Evolutionary conservation across 2,888 invertebrate species (phyloP).

Genomic region (Nipponacmea schrenckii): DNA sequence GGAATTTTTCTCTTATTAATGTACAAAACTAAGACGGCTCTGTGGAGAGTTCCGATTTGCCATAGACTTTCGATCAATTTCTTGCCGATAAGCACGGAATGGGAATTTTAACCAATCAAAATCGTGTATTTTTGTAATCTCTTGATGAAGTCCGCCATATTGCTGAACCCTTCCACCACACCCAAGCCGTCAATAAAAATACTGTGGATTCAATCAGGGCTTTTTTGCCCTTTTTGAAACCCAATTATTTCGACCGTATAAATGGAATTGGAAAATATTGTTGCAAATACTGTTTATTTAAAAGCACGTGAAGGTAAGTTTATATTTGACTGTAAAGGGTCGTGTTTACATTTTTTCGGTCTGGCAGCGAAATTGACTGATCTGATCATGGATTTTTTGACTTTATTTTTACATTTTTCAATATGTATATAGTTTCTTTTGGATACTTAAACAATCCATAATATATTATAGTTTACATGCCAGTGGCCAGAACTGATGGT

Average conservation of each 20-base stretch:
- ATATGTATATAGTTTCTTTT: no score
- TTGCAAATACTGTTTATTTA: constrained; percentile 68
- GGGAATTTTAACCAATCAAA: constrained; percentile 48
- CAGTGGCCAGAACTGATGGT: no score
- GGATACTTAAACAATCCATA: no score
- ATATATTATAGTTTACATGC: no score
- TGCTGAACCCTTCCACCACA: constrained; percentile 55
- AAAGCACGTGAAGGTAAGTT: constrained; percentile 67
- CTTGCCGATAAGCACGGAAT: constrained; percentile 10
- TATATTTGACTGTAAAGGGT: not conserved
- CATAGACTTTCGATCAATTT: not conserved
- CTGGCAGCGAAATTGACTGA: no score
- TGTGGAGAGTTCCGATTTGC: no score
- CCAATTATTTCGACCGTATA: constrained; percentile 42
- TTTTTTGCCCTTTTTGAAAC: constrained; percentile 52
- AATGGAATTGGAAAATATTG: constrained; percentile 69
- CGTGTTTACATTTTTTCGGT: constrained; percentile 2
- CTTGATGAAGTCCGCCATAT: constrained; percentile 51
- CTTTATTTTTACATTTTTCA: no score
- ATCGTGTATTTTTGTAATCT: constrained; percentile 35
- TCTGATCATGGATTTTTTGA: no score
- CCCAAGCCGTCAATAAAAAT: constrained; percentile 47
- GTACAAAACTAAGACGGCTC: no score
- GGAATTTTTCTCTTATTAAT: no score
- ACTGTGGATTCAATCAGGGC: constrained; percentile 54